phyloP scores from a whole-genome alignment of 2,113 vertebrate species.

The Perognathus longimembris region DNA sequence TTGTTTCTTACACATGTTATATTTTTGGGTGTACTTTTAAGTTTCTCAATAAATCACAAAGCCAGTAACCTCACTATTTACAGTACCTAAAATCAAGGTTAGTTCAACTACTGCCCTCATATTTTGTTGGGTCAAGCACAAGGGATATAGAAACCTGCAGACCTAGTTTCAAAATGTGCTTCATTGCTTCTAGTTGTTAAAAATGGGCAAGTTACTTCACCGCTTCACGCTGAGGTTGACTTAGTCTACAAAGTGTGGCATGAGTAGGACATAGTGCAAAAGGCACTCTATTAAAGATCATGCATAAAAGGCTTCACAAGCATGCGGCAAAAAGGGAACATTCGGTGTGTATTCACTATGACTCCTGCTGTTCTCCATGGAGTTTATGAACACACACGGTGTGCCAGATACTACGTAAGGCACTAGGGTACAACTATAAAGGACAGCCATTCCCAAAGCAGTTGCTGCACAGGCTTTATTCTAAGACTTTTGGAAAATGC shows the following conservation, averaged over 20 bases:
- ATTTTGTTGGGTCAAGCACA: background rate
- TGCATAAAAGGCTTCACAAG: background rate
- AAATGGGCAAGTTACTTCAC: background rate
- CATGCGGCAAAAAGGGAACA: background rate
- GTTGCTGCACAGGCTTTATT: background rate
- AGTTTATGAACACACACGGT: background rate
- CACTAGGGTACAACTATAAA: background rate
- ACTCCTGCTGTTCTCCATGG: background rate
- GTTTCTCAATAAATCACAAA: background rate
- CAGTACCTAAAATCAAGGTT: background rate
- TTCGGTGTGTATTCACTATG: background rate
- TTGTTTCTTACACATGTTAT: background rate
- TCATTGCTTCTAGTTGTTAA: background rate
- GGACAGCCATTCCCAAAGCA: background rate
- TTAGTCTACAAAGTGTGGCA: background rate
- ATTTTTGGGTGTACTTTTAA: background rate
- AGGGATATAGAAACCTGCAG: background rate
- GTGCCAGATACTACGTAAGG: background rate
- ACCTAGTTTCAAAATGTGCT: background rate
- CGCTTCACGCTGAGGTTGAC: background rate
- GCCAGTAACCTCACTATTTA: background rate
- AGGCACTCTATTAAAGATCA: background rate
- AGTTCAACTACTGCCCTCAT: background rate
- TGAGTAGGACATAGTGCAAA: background rate
- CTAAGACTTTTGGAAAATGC: conserved; percentile 43